phyloP scores from a whole-genome alignment of 1,140 invertebrate species.

The Halictus rubicundus region DNA sequence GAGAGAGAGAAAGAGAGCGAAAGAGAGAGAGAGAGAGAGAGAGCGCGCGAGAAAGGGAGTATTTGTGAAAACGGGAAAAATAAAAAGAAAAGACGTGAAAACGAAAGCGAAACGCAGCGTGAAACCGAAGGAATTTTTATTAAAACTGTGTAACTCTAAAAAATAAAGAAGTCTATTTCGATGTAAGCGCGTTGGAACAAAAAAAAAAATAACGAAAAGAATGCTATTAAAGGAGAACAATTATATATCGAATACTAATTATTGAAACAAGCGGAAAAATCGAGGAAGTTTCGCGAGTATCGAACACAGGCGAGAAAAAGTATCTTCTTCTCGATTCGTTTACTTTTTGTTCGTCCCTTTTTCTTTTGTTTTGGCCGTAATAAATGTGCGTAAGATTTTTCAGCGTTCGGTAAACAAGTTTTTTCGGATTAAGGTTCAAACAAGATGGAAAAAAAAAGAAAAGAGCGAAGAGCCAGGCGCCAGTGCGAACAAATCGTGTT shows the following conservation, averaged over 20 bases:
- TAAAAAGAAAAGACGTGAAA: conserved; percentile 41
- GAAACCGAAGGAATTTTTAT: conserved; percentile 66
- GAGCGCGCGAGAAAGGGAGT: conserved; percentile 11
- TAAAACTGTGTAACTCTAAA: conserved; percentile 75
- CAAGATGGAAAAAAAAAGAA: conserved; percentile 19
- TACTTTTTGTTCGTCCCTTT: conserved; percentile 27
- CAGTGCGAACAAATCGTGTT: background rate
- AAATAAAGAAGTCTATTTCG: conserved; percentile 73
- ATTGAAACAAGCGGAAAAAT: conserved; percentile 48
- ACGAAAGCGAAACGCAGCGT: conserved; percentile 46
- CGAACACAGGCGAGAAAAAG: conserved; percentile 22
- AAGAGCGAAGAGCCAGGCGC: conserved; percentile 7
- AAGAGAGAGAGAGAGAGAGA: conserved; percentile 3
- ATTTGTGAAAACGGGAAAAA: conserved; percentile 17
- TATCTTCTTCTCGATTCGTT: conserved; percentile 29
- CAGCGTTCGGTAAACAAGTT: too few species aligned
- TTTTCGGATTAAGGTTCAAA: too few species aligned
- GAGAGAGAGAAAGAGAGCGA: conserved; percentile 14
- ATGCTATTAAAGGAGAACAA: conserved; percentile 74
- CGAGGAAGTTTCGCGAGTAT: conserved; percentile 15
- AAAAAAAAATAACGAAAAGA: conserved; percentile 47
- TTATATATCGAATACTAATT: conserved; percentile 55
- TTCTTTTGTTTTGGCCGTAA: conserved; percentile 41
- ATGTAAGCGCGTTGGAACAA: conserved; percentile 75
- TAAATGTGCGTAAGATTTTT: background rate